Evolutionary conservation across 2,797 vertebrate species (phyloP).

Genomic region (Poeciliopsis infans): DNA sequence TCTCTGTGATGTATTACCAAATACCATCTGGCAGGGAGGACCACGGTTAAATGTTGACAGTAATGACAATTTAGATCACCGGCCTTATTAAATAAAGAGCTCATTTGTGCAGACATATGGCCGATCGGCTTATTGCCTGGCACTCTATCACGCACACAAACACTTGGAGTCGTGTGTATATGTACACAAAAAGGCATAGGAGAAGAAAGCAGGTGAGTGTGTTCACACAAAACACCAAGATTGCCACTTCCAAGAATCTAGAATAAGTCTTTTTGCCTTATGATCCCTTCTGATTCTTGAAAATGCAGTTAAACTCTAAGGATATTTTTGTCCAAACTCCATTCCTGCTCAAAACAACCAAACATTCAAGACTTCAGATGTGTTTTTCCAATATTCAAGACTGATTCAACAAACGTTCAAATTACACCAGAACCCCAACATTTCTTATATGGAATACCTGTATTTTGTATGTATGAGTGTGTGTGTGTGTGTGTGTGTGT

Average conservation of each 20-base stretch:
- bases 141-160: conserved; percentile 47
- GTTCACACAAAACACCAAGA: conserved; percentile 13
- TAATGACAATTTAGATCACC: conserved; percentile 78
- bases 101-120: conserved; percentile 76
- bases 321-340: not conserved
- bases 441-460: not conserved
- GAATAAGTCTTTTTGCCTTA: not conserved
- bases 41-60: conserved; percentile 76
- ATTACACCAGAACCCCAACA: not conserved
- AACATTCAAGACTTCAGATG: not conserved
- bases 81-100: conserved; percentile 79
- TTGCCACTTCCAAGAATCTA: not conserved
- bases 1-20: conserved; percentile 67
- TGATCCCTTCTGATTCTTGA: conserved; percentile 7
- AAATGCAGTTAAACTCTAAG: conserved; percentile 3
- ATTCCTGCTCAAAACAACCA: not conserved
- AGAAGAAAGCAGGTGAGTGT: not conserved
- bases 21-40: conserved; percentile 73
- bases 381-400: not conserved
- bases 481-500: not conserved
- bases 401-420: not conserved
- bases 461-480: not conserved
- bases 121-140: conserved; percentile 66
- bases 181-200: conserved; percentile 6
- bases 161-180: not conserved